These are phyloP conservation scores for Pyralis farinalis DNA, from an alignment of 2,888 invertebrate genomes.

Conservation along the genomic window DNA sequence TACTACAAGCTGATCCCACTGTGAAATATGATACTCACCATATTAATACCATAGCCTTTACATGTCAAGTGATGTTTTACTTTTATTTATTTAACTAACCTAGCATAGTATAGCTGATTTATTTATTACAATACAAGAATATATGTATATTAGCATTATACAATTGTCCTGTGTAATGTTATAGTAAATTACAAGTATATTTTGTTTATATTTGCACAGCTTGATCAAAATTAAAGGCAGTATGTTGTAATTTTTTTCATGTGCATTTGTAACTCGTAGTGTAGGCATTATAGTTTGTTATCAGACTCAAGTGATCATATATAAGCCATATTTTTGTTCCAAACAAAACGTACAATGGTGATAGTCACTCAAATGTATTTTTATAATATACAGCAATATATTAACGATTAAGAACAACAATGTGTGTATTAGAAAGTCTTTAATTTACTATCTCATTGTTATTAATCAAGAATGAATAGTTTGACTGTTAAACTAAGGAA, in stretches of 20 bases:
- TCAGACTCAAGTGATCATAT: constrained; percentile 43
- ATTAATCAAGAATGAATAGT: too few species aligned
- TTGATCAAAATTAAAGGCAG: constrained; percentile 1
- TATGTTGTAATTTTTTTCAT: neutral
- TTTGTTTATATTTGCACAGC: constrained; percentile 5
- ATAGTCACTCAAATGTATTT: constrained; percentile 47
- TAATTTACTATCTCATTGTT: too few species aligned
- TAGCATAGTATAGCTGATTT: constrained; percentile 4
- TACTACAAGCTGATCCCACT: too few species aligned
- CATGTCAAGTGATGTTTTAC: constrained; percentile 11
- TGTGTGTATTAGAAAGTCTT: neutral
- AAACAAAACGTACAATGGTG: constrained; percentile 53
- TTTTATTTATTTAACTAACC: constrained; percentile 19
- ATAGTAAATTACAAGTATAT: neutral
- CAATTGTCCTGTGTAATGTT: neutral
- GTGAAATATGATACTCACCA: constrained; percentile 9
- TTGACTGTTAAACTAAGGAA: too few species aligned
- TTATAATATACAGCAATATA: constrained; percentile 29
- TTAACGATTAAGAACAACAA: neutral
- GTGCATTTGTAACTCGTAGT: constrained; percentile 4
- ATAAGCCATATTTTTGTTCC: constrained; percentile 68
- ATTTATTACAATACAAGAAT: too few species aligned
- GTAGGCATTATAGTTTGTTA: constrained; percentile 19
- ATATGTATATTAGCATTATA: neutral
- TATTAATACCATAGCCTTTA: constrained; percentile 10